Evolutionary conservation across 2,888 invertebrate genomes (phyloP).

Genomic region (Dascillus cervinus): DNA sequence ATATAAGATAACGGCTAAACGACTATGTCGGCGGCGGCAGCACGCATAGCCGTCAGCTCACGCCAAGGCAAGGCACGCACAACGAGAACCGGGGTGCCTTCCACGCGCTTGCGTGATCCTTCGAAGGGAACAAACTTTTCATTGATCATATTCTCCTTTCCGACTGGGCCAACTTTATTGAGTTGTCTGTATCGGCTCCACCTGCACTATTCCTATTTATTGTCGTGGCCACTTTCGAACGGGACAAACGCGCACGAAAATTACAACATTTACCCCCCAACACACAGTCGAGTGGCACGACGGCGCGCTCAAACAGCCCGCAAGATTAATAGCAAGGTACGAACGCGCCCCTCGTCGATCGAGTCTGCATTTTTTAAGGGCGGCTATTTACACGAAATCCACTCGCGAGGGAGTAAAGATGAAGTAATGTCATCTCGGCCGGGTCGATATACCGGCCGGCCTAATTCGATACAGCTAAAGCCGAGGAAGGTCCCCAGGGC

Average conservation of each 20-base stretch:
- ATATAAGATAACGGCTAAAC: conserved; percentile 21
- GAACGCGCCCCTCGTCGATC: too few relatives aligned
- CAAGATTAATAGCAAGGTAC: too few relatives aligned
- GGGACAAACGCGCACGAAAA: too few relatives aligned
- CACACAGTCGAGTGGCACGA: too few relatives aligned
- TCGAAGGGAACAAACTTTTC: conserved; percentile 29
- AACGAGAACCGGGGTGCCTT: conserved; percentile 18
- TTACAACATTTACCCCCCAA: too few relatives aligned
- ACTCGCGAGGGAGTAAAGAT: conserved; percentile 8
- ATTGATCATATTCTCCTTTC: conserved; percentile 29
- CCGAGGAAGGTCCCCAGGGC: conserved; percentile 17
- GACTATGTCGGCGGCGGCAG: conserved; percentile 13
- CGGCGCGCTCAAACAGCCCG: too few relatives aligned
- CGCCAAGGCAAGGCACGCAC: conserved; percentile 25
- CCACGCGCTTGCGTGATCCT: conserved; percentile 24
- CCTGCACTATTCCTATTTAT: too few relatives aligned
- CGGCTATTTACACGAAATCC: conserved; percentile 7
- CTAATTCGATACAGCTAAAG: conserved; percentile 19
- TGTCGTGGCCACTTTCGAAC: too few relatives aligned
- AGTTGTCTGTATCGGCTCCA: conserved; percentile 16
- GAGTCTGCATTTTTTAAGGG: not conserved
- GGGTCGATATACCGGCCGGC: conserved; percentile 14
- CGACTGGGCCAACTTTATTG: conserved; percentile 22
- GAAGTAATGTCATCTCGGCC: conserved; percentile 9
- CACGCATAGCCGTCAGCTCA: conserved; percentile 17